A percentile compares a stretch with the other conserved stretches of the same genome.
Evolutionary conservation across 2,113 vertebrate species (phyloP).

Genomic region (Etheostoma cragini): DNA sequence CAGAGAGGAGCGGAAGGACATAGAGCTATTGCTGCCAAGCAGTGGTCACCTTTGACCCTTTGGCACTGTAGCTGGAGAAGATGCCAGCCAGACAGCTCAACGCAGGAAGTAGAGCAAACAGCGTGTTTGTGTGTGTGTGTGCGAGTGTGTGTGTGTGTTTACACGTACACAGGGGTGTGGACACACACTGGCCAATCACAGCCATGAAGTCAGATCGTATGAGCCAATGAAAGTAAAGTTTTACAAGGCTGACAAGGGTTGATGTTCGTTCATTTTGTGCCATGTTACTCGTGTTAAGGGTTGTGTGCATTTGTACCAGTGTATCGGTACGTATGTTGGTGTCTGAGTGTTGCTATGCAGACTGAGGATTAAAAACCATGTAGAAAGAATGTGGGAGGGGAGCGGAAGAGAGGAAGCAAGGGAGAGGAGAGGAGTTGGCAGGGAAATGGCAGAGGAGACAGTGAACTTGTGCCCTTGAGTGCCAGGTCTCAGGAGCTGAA

Average conservation of each 20-base stretch:
- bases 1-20: constrained; percentile 62
- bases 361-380: constrained; percentile 52
- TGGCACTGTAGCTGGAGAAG: constrained; percentile 65
- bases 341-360: constrained; percentile 43
- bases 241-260: constrained; percentile 53
- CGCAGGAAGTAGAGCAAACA: constrained; percentile 73
- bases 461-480: constrained; percentile 47
- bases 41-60: constrained; percentile 72
- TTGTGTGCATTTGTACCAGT: constrained; percentile 13
- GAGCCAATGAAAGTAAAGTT: constrained; percentile 62
- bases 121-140: constrained; percentile 45
- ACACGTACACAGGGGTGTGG: constrained; percentile 63
- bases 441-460: constrained; percentile 14
- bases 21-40: constrained; percentile 67
- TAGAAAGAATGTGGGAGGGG: constrained; percentile 16
- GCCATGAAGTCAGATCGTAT: constrained; percentile 38
- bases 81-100: constrained; percentile 76
- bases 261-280: constrained; percentile 50
- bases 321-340: constrained; percentile 6
- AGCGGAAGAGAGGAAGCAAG: constrained; percentile 7
- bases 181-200: constrained; percentile 64
- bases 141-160: constrained; percentile 33
- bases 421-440: constrained; percentile 34
- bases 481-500: constrained; percentile 41
- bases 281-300: constrained; percentile 19